These are phyloP conservation scores for Amitus sp. DNA, from an alignment of 2,888 invertebrate species.

Conservation along the genomic window DNA sequence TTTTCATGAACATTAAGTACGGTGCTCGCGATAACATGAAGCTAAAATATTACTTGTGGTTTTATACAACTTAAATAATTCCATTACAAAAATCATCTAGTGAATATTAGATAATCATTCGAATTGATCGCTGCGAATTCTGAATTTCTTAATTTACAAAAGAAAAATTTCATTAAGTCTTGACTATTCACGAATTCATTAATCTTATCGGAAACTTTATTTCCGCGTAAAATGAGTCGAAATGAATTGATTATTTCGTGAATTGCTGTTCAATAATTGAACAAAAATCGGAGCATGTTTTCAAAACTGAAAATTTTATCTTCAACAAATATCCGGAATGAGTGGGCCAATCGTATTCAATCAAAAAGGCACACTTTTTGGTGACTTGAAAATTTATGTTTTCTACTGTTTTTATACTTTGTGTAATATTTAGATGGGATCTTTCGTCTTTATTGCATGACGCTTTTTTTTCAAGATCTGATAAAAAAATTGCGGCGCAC, in stretches of 20 bases:
- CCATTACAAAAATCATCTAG: slow-evolving; percentile 47
- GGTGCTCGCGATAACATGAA: slow-evolving; percentile 49
- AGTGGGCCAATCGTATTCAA: no score
- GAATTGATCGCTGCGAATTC: no score
- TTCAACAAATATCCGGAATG: no score
- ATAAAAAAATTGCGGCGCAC: neutral
- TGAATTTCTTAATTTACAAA: no score
- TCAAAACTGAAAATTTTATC: no score
- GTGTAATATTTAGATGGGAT: no score
- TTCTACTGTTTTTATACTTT: no score
- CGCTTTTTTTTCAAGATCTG: no score
- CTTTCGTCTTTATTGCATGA: no score
- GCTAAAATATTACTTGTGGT: slow-evolving; percentile 44
- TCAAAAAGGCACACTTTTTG: slow-evolving; percentile 39
- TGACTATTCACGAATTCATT: neutral
- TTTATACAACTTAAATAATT: slow-evolving; percentile 48
- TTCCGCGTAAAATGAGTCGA: neutral
- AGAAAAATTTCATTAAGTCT: neutral
- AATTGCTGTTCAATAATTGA: neutral
- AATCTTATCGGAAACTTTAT: no score
- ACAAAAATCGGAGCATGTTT: neutral
- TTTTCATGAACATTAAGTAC: slow-evolving; percentile 46
- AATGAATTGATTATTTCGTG: no score
- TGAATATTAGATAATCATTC: slow-evolving; percentile 24
- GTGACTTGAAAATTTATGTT: slow-evolving; percentile 7